A percentile compares a stretch with the other conserved stretches of the same genome.
phyloP scores from a whole-genome alignment of 2,113 vertebrate species.

The Perccottus glenii region DNA sequence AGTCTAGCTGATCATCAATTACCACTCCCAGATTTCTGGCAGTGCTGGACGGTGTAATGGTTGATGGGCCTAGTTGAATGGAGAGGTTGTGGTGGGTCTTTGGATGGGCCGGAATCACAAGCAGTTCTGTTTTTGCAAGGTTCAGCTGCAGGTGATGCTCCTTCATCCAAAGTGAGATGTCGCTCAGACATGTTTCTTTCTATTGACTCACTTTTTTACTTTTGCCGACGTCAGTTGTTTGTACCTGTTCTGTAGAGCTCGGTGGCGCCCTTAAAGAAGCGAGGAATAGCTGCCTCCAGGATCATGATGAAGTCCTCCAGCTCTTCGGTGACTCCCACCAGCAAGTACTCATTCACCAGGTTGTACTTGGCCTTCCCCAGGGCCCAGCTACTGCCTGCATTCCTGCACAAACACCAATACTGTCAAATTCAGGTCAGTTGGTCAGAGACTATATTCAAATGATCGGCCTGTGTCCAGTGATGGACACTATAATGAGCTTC shows the following conservation, averaged over 20 bases:
- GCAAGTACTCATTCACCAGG: constrained; percentile 94
- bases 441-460: neutral
- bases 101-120: too few species aligned
- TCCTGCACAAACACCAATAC: constrained; percentile 79
- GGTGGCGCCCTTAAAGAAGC: constrained; percentile 95
- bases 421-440: neutral
- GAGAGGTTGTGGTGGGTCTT: too few species aligned
- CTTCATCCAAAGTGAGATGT: too few species aligned
- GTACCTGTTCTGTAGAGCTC: constrained; percentile 94
- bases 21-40: too few species aligned
- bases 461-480: neutral
- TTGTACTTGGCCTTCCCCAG: constrained; percentile 98
- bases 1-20: too few species aligned
- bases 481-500: constrained; percentile 1
- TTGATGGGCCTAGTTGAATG: too few species aligned
- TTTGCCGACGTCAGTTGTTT: too few species aligned
- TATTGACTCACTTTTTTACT: too few species aligned
- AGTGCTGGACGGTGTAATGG: too few species aligned
- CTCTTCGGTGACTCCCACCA: constrained; percentile 97
- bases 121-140: too few species aligned
- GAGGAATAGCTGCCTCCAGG: constrained; percentile 92
- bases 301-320: constrained; percentile 99
- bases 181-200: too few species aligned
- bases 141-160: too few species aligned
- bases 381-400: constrained; percentile 94